phyloP scores from a whole-genome alignment of 2,888 invertebrate species.

The Athrips mouffetella region DNA sequence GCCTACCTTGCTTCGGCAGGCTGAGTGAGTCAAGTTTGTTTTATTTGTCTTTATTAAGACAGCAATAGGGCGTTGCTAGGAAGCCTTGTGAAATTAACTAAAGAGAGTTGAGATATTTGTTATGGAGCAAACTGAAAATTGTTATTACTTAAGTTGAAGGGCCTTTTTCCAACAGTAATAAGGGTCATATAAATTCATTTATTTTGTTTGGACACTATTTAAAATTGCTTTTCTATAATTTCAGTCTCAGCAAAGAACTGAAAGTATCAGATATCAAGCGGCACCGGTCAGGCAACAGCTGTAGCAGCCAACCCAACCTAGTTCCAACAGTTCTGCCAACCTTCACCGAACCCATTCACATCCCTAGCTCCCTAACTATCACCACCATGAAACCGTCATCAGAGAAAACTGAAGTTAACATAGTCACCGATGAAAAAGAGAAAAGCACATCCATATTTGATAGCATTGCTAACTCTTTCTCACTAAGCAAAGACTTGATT shows the following conservation, averaged over 20 bases:
- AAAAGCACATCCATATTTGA: constrained; percentile 40
- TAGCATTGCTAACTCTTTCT: constrained; percentile 44
- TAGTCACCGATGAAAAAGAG: constrained; percentile 30
- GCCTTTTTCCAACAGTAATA: no score
- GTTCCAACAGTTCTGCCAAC: constrained; percentile 23
- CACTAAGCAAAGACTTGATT: constrained; percentile 49
- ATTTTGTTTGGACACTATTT: constrained; percentile 1
- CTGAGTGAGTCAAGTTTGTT: constrained; percentile 55
- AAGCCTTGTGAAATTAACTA: no score
- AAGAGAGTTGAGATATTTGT: no score
- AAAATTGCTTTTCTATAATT: constrained; percentile 37
- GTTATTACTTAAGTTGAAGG: no score
- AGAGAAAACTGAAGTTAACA: constrained; percentile 34
- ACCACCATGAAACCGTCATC: constrained; percentile 45
- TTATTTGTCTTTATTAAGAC: no score
- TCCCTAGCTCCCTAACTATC: constrained; percentile 68
- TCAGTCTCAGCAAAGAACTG: constrained; percentile 64
- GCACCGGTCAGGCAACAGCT: constrained; percentile 44
- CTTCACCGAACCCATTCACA: constrained; percentile 58
- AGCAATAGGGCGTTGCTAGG: no score
- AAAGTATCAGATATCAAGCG: constrained; percentile 57
- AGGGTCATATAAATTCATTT: background rate
- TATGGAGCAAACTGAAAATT: no score
- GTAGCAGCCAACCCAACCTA: no score
- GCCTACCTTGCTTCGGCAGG: constrained; percentile 73